A percentile compares a stretch with the other conserved stretches of the same genome.
These are phyloP conservation scores for Ornithoptera priamus DNA, from an alignment of 2,888 invertebrate species.

Conservation along the genomic window DNA sequence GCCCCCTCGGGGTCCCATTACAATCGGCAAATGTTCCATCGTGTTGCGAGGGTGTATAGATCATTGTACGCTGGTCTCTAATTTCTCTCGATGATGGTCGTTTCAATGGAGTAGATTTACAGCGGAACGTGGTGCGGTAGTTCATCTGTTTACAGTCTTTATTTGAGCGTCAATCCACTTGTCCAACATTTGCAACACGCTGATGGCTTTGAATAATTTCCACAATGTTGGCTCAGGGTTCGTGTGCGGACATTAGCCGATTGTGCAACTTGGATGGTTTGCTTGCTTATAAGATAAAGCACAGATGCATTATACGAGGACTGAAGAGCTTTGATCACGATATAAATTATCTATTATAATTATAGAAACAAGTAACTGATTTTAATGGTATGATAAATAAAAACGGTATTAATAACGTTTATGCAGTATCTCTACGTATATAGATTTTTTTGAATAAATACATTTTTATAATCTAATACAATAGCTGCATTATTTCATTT, in stretches of 20 bases:
- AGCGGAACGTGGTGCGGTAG: slow-evolving; percentile 49
- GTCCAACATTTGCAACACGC: slow-evolving; percentile 55
- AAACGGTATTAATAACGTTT: too few relatives aligned
- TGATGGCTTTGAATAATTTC: slow-evolving; percentile 44
- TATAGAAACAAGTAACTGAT: too few relatives aligned
- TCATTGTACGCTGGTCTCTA: slow-evolving; percentile 52
- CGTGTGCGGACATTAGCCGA: slow-evolving; percentile 47
- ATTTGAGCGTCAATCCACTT: slow-evolving; percentile 57
- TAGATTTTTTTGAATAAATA: too few relatives aligned
- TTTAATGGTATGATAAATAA: too few relatives aligned
- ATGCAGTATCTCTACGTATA: too few relatives aligned
- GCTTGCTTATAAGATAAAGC: slow-evolving; percentile 3
- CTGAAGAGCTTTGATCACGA: too few relatives aligned
- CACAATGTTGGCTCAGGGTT: slow-evolving; percentile 53
- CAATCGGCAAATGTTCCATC: neutral
- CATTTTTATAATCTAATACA: too few relatives aligned
- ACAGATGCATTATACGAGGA: neutral
- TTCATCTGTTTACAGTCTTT: slow-evolving; percentile 59
- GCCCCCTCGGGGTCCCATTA: neutral
- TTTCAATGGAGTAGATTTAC: slow-evolving; percentile 70
- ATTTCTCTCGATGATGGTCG: slow-evolving; percentile 69
- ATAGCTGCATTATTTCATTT: too few relatives aligned
- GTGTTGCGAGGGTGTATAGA: slow-evolving; percentile 36
- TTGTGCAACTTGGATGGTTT: slow-evolving; percentile 14
- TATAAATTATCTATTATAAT: too few relatives aligned